Evolutionary conservation across 2,888 invertebrate species (phyloP).

Genomic region (Melinopterus prodromus): DNA sequence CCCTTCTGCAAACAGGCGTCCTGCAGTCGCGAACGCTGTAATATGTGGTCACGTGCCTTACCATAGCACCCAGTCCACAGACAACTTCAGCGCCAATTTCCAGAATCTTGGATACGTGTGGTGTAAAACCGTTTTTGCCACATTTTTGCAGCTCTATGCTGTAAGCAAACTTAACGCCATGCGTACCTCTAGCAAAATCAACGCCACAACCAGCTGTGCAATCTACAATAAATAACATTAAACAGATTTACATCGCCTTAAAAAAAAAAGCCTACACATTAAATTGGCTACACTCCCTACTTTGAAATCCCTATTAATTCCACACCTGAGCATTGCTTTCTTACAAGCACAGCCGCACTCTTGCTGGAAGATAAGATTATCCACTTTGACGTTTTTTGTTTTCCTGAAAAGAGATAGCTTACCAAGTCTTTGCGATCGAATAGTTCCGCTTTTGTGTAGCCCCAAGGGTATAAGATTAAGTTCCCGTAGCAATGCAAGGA

Average conservation of each 20-base stretch:
- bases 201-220: conserved; percentile 42
- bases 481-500: conserved; percentile 46
- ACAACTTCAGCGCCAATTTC: conserved; percentile 43
- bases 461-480: conserved; percentile 48
- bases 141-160: conserved; percentile 45
- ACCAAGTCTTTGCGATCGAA: conserved; percentile 42
- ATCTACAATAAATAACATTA: conserved; percentile 37
- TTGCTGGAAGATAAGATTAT: conserved; percentile 36
- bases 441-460: conserved; percentile 38
- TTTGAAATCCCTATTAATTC: conserved; percentile 37
- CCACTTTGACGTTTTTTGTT: not conserved
- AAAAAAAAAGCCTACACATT: conserved; percentile 42
- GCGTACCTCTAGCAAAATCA: conserved; percentile 44
- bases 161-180: conserved; percentile 46
- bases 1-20: conserved; percentile 24
- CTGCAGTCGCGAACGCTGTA: conserved; percentile 31
- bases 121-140: conserved; percentile 45
- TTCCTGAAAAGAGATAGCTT: conserved; percentile 5
- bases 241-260: not conserved
- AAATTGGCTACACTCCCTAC: conserved; percentile 42
- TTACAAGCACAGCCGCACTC: conserved; percentile 39
- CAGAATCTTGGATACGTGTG: conserved; percentile 39
- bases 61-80: conserved; percentile 45
- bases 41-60: conserved; percentile 41
- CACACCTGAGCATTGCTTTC: conserved; percentile 38